Evolutionary conservation across 2,113 vertebrate genomes (phyloP), one percentile per base, ranked within the genome.

Genomic region (Gymnarchus niloticus): DNA sequence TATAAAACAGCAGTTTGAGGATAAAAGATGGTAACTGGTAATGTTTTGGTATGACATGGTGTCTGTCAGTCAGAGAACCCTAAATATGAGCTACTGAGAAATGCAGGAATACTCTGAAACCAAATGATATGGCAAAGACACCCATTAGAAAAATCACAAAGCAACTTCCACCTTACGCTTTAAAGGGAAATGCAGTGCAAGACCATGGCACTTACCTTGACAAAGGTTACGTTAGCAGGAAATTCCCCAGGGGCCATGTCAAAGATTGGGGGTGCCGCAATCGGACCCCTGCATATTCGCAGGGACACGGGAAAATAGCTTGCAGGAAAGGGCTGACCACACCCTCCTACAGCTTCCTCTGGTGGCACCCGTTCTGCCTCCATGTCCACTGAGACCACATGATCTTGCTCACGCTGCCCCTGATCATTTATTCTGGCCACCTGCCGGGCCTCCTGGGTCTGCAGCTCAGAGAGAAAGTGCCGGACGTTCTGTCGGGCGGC

Each of bases 391-490:
- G 73, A n/a, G n/a, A n/a, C 41, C 2, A 9, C 28, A 33, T 1
- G 61, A 33, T 21, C 37, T 21, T 48, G 57, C 46, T 6, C 54
- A 21, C 7, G 8, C 48, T 12, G 33, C 52, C 21, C 61, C 46
- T 83, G 59, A 37, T 6, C 28, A 65, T 57, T 61, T 57, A 65
- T 0, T 81, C 0, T 85, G 84, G 44, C 84, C 37, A 46, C 23
- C 84, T 51, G 9, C 86, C 88, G 8, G 86, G 88, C 81, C 87
- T 85, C 83, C 46, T 87, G 73, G 44, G 91, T 92, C 23, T 85
- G 84, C 88, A 93, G 88, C 85, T 96, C 95, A 0, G 97, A 98
- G 87, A 98, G 91, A 89, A 96, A 98, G 88, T 98, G 96, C 17
- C 94, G 93, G 78, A 98, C 88, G 86, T 98, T 98, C 86, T 96